Conservation (phyloP, 2,888 invertebrate genomes). For the Cephus rjabovi region DNA sequence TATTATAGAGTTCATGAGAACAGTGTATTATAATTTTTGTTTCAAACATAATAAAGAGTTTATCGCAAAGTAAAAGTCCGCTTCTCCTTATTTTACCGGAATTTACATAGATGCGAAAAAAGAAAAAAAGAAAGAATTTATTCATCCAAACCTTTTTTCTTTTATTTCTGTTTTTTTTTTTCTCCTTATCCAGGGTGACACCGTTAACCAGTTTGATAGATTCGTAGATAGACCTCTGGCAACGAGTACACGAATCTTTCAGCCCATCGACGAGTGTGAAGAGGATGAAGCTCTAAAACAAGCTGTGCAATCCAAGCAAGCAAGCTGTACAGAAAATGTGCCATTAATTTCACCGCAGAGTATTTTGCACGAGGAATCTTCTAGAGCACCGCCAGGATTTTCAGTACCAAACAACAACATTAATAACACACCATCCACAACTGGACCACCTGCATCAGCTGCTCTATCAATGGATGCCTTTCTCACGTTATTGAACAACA, state of each 20-base stretch:
- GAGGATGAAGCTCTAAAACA: neutral
- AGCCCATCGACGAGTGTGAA: neutral
- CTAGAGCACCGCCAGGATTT: slow-evolving; percentile 19
- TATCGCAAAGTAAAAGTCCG: neutral
- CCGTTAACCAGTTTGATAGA: slow-evolving; percentile 34
- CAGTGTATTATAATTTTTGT: neutral
- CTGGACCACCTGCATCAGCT: neutral
- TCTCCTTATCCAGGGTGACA: slow-evolving; percentile 28
- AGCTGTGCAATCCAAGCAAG: neutral
- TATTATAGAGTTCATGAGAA: neutral
- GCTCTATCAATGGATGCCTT: slow-evolving; percentile 1
- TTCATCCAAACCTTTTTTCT: slow-evolving; percentile 27
- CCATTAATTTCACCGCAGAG: slow-evolving; percentile 14
- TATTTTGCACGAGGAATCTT: slow-evolving; percentile 8
- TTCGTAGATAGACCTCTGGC: slow-evolving; percentile 7
- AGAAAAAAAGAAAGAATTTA: slow-evolving; percentile 12
- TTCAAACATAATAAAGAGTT: neutral
- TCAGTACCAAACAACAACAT: neutral
- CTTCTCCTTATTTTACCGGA: neutral
- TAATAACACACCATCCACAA: neutral
- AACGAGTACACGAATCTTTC: neutral
- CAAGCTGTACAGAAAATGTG: neutral
- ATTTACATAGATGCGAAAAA: neutral
- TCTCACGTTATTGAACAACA: neutral
- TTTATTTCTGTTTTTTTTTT: slow-evolving; percentile 21